phyloP scores from a whole-genome alignment of 2,888 invertebrate genomes.

The Melieria crassipennis region DNA sequence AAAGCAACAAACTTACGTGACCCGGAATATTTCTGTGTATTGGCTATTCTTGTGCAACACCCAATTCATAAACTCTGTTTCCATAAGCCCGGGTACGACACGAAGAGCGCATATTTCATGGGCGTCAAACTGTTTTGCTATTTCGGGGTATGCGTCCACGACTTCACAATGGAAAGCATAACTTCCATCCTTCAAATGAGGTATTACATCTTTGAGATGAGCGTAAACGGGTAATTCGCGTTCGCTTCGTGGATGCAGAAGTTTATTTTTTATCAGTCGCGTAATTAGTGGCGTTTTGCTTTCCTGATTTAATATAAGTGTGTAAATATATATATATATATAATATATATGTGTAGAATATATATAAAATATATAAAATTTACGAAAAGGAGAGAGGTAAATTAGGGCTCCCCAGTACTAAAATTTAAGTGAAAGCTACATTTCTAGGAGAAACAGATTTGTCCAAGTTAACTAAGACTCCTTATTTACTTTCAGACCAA shows the following conservation, averaged over 20 bases:
- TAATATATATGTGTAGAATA: too few species aligned
- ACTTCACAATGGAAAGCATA: slow-evolving; percentile 68
- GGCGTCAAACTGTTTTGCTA: slow-evolving; percentile 64
- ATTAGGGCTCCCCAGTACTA: too few species aligned
- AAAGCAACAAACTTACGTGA: slow-evolving; percentile 51
- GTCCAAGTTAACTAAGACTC: too few species aligned
- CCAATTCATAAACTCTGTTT: slow-evolving; percentile 59
- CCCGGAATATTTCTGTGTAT: slow-evolving; percentile 62
- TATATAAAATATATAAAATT: too few species aligned
- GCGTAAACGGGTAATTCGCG: slow-evolving; percentile 54
- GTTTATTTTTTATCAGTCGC: slow-evolving; percentile 52
- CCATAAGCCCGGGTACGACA: slow-evolving; percentile 55
- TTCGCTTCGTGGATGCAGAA: slow-evolving; percentile 47
- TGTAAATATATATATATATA: too few species aligned
- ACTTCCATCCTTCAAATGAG: slow-evolving; percentile 64
- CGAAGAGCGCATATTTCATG: slow-evolving; percentile 66
- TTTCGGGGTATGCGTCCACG: slow-evolving; percentile 65
- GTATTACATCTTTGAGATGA: slow-evolving; percentile 61
- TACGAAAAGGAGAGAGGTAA: too few species aligned
- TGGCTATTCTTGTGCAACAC: slow-evolving; percentile 64
- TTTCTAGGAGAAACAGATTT: too few species aligned
- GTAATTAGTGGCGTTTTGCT: slow-evolving; percentile 33
- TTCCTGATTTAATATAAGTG: too few species aligned
- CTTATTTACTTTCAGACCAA: too few species aligned
- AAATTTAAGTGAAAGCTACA: too few species aligned